phyloP scores from a whole-genome alignment of 2,113 vertebrate species.

The Rhabdornis inornatus region DNA sequence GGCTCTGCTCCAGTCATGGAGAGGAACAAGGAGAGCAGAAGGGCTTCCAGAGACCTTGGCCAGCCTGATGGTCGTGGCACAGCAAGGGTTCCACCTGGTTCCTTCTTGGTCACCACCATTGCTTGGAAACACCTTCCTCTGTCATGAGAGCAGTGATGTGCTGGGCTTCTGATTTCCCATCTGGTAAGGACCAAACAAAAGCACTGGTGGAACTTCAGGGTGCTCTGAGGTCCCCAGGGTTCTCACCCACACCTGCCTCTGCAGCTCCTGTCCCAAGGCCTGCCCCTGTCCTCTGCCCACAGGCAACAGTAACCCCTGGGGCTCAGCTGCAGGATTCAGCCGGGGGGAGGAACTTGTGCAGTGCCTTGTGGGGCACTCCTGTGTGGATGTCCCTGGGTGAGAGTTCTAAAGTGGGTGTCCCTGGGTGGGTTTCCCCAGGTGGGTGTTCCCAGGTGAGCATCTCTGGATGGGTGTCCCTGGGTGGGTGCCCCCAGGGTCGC shows the following conservation, averaged over 20 bases:
- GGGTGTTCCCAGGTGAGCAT: rapidly evolving
- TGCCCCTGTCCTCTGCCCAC: not conserved
- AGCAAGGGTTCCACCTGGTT: not conserved
- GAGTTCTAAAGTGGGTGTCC: not conserved
- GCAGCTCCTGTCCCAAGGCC: not conserved
- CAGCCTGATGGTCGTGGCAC: rapidly evolving
- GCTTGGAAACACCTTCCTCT: not conserved
- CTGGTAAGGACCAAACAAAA: not conserved
- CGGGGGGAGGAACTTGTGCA: rapidly evolving
- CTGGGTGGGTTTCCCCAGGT: rapidly evolving
- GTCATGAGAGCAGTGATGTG: not conserved
- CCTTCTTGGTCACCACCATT: rapidly evolving
- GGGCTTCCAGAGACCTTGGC: not conserved
- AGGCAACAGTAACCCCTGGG: rapidly evolving
- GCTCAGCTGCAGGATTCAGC: not conserved
- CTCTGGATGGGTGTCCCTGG: too few species aligned
- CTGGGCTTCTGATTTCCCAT: not conserved
- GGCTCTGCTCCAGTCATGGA: not conserved
- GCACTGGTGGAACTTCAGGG: not conserved
- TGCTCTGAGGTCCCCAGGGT: not conserved
- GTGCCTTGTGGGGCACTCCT: not conserved
- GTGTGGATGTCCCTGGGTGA: rapidly evolving
- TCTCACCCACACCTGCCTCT: not conserved
- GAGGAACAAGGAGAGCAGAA: not conserved
- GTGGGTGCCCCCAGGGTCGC: not conserved